Percentiles rank a stretch among this genome's conserved stretches.
Conservation (phyloP, 1,140 invertebrate species). For the Euura lappo region DNA sequence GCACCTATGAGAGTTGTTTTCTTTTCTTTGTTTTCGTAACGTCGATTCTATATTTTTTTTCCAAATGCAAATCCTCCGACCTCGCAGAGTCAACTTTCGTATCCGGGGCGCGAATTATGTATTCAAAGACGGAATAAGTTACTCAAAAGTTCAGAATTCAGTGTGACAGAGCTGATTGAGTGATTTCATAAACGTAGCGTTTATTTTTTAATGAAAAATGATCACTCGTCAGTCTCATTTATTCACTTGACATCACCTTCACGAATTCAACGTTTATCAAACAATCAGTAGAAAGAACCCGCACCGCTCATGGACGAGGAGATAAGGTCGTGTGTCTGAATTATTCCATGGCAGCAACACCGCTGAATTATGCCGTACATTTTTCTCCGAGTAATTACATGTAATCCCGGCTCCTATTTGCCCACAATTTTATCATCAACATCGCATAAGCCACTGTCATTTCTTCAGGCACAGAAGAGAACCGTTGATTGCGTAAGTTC, state of each 20-base stretch:
- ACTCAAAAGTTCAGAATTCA: not conserved
- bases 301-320: too few species aligned
- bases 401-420: not conserved
- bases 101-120: not conserved
- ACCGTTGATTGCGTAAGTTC: too few species aligned
- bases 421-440: not conserved
- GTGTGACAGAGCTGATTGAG: not conserved
- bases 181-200: too few species aligned
- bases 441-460: not conserved
- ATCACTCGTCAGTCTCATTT: too few species aligned
- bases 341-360: too few species aligned
- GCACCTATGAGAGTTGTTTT: not conserved
- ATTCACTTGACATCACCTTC: too few species aligned
- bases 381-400: not conserved
- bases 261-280: too few species aligned
- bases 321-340: too few species aligned
- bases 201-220: too few species aligned
- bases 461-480: not conserved
- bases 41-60: not conserved
- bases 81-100: not conserved
- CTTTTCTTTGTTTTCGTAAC: not conserved
- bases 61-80: not conserved
- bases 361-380: not conserved
- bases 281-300: too few species aligned
- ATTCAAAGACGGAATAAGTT: not conserved